Conservation (phyloP, 1,140 invertebrate genomes). For the Drosophila seguyi region DNA sequence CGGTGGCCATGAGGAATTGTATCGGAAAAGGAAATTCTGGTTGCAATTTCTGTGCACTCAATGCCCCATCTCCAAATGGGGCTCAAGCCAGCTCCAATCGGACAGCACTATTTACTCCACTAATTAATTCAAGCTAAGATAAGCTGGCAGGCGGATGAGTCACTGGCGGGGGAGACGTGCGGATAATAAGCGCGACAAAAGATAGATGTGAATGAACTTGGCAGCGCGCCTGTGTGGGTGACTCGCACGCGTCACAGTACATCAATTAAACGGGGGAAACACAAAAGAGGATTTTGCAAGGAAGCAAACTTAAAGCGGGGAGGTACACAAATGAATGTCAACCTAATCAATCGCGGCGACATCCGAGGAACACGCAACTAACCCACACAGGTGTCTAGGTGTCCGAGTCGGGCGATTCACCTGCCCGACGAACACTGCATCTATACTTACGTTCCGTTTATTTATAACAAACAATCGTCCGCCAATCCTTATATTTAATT, state of each 20-base stretch:
- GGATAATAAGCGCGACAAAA: conserved; percentile 12
- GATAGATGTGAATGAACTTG: conserved; percentile 44
- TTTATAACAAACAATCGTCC: conserved; percentile 30
- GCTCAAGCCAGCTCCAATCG: background rate
- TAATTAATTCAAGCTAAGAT: conserved; percentile 21
- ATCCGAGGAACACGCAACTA: conserved; percentile 7
- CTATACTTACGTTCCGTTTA: conserved; percentile 44
- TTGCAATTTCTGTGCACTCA: conserved; percentile 14
- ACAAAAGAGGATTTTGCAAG: conserved; percentile 18
- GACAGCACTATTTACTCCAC: conserved; percentile 16
- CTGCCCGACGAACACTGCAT: conserved; percentile 13
- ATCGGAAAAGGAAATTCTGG: conserved; percentile 39
- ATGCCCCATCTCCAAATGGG: conserved; percentile 21
- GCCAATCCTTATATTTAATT: conserved; percentile 27
- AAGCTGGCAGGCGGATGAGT: conserved; percentile 20
- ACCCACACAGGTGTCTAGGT: conserved; percentile 15
- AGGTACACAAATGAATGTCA: background rate
- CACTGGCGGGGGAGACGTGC: conserved; percentile 3
- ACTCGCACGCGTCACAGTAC: conserved; percentile 27
- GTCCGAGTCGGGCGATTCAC: conserved; percentile 2
- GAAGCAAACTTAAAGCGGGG: conserved; percentile 2
- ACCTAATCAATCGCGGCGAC: conserved; percentile 6
- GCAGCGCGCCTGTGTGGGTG: conserved; percentile 10
- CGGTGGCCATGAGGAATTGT: background rate
- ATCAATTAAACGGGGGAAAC: conserved; percentile 3